phyloP scores from a whole-genome alignment of 1,140 invertebrate species.

The Lepidotrigona ventralis region DNA sequence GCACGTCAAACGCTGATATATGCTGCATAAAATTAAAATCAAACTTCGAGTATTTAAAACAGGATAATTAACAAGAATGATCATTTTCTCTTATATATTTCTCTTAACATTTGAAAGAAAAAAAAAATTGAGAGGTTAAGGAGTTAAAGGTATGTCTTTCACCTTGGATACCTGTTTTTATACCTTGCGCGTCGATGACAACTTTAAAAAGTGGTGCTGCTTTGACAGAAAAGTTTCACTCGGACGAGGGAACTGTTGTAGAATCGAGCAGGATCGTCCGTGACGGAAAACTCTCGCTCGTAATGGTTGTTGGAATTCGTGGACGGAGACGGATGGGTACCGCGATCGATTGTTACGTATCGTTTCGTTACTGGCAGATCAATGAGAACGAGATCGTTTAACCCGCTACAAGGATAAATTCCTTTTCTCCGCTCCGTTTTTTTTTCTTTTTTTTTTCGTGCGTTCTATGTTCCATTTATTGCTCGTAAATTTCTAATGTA shows the following conservation, averaged over 20 bases:
- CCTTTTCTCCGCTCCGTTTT: background rate
- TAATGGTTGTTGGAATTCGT: slow-evolving; percentile 37
- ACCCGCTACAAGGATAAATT: background rate
- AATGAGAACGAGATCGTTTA: slow-evolving; percentile 6
- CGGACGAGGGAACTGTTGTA: background rate
- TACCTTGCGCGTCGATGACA: background rate
- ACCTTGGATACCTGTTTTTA: background rate
- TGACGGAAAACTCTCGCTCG: background rate
- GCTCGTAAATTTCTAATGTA: no score
- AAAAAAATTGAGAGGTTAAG: no score
- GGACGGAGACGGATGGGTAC: background rate
- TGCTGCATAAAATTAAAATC: no score
- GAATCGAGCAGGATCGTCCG: background rate
- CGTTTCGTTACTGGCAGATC: slow-evolving; percentile 22
- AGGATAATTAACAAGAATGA: no score
- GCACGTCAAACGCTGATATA: no score
- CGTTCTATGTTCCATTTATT: no score
- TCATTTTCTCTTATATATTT: background rate
- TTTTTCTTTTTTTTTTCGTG: background rate
- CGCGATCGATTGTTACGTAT: slow-evolving; percentile 25
- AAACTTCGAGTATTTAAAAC: no score
- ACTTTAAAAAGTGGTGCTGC: background rate
- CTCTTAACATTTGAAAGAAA: no score
- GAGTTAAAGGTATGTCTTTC: no score
- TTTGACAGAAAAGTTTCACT: slow-evolving; percentile 1